These are phyloP conservation scores for Germaria angustata DNA, from an alignment of 2,888 invertebrate species.

Conservation along the genomic window DNA sequence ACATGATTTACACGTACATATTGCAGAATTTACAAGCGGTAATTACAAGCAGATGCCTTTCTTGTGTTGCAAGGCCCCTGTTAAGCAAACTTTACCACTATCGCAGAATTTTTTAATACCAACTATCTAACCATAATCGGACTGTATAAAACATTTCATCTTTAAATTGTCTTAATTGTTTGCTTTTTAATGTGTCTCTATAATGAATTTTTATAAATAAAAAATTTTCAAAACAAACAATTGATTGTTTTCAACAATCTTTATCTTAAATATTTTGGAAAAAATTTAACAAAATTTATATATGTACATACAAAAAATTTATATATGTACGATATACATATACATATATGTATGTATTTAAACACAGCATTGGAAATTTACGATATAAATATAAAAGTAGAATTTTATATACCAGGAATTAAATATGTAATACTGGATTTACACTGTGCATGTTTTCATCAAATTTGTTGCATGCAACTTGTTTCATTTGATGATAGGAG, in stretches of 20 bases:
- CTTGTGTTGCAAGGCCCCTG: no score
- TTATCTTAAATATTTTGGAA: neutral
- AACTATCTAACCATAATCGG: neutral
- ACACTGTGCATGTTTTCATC: no score
- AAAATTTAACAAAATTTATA: neutral
- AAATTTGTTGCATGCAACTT: no score
- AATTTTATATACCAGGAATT: no score
- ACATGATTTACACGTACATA: no score
- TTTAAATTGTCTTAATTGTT: neutral
- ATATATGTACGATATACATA: no score
- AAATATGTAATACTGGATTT: no score
- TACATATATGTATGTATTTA: neutral
- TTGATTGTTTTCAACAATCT: neutral
- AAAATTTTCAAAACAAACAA: neutral
- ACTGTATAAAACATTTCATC: neutral
- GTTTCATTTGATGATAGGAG: no score
- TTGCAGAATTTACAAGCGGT: no score
- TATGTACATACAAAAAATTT: neutral
- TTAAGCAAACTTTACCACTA: no score
- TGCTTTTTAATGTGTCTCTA: neutral
- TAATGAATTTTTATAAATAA: neutral
- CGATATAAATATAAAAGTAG: neutral
- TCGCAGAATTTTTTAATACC: neutral
- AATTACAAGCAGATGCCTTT: no score
- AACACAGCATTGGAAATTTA: no score